Conservation (phyloP, 1,140 invertebrate genomes). For the Cylas formicarius region DNA sequence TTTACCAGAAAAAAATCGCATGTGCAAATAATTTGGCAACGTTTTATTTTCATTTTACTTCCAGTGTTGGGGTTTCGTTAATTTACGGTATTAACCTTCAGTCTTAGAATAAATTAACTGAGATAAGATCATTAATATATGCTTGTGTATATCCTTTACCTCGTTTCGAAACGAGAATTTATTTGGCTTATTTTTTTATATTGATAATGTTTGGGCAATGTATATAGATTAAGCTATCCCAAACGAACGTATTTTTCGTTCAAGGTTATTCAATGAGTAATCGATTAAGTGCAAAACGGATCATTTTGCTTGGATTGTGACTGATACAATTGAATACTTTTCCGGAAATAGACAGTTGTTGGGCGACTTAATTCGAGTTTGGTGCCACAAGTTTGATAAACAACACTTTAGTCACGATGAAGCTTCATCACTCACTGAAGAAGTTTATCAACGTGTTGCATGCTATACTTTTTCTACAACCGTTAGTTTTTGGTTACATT, state of each 20-base stretch:
- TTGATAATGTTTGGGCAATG: conserved; percentile 13
- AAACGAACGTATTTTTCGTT: conserved; percentile 8
- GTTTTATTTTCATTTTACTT: background rate
- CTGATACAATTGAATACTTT: background rate
- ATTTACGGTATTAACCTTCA: conserved; percentile 10
- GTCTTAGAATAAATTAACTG: conserved; percentile 12
- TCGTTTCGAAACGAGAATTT: conserved; percentile 5
- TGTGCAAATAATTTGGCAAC: background rate
- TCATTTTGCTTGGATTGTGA: background rate
- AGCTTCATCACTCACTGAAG: no score
- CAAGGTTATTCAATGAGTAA: conserved; percentile 3
- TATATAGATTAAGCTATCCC: conserved; percentile 8
- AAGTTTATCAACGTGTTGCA: no score
- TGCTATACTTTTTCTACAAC: no score
- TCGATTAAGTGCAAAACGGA: background rate
- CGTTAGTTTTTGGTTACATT: no score
- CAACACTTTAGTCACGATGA: no score
- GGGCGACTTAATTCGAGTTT: no score
- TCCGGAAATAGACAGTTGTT: no score
- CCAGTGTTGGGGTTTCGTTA: no score
- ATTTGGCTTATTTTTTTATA: conserved; percentile 2
- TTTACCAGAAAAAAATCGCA: background rate
- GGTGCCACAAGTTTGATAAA: no score
- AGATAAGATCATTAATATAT: conserved; percentile 16
- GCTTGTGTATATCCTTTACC: conserved; percentile 16